Evolutionary conservation across 2,888 invertebrate genomes (phyloP), one percentile per base, ranked within the genome.

Genomic region (Formica aserva): DNA sequence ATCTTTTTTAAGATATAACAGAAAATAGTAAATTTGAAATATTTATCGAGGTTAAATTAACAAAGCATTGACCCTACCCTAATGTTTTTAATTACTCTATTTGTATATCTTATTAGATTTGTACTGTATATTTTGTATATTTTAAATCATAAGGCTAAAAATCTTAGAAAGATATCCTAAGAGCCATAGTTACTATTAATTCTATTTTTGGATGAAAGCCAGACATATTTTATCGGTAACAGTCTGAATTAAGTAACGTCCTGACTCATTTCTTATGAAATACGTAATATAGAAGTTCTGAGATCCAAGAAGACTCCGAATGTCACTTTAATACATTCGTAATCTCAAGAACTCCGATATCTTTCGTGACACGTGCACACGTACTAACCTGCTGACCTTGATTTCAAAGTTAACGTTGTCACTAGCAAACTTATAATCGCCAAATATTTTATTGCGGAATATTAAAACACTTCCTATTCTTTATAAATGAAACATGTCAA

Each of bases 211-310:
- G 1, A 15, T 22, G 13, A 62, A 72, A 57, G 18, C 26, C 11
- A n/a, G 9, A n/a, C 29, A 15, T 18, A 6, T 8, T 62, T 45
- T 45, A 41, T 62, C 6, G 9, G 4, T 57, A 57, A 72, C 13
- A 41, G 0, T 8, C 11, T 35, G 26, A 76, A 76, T 52, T 35
- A 65, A 75, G 18, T 60, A 74, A 45, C n/a, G 1, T 45, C 15
- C 32, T 22, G n/a, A 45, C 18, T 66, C 35, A 65, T 76, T 66
- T 76, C 65, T 76, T 76, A 76, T 66, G 26, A 65, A 52, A 35
- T 48, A 76, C 35, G 18, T 76, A 76, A 76, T 66, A n/a, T 76
- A 26, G 8, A 76, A 76, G 66, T 76, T 66, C 35, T 26, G 48
- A 62, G 22, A 45, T 65, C 65, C 35, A 52, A 35, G 48, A 18